Conservation (phyloP, 2,797 vertebrate genomes). For the Sebastes nivosus region DNA sequence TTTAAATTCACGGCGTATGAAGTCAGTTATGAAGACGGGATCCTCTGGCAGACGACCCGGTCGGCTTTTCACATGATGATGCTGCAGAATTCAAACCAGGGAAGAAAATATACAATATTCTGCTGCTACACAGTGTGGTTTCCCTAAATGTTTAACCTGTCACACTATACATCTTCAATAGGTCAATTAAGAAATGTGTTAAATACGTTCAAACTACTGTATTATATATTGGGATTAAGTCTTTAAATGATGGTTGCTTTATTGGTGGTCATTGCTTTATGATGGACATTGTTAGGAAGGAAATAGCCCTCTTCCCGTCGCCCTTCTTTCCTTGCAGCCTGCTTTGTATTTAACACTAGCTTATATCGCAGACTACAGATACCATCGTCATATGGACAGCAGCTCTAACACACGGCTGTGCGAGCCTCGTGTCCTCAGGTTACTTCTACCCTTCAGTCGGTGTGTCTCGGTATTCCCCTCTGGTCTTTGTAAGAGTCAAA, state of each 20-base stretch:
- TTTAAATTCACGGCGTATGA: constrained; percentile 31
- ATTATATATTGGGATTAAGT: background rate
- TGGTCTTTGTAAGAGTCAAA: constrained; percentile 10
- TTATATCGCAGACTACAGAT: constrained; percentile 8
- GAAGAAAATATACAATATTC: constrained; percentile 17
- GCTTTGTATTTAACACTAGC: constrained; percentile 8
- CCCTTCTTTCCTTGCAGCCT: background rate
- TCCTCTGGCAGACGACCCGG: constrained; percentile 42
- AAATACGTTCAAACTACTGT: background rate
- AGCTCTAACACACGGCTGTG: constrained; percentile 27
- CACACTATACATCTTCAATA: background rate
- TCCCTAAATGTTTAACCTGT: background rate
- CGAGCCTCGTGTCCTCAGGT: constrained; percentile 27
- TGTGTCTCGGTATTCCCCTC: constrained; percentile 15
- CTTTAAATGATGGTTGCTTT: background rate
- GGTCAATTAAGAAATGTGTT: background rate
- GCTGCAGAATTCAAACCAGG: constrained; percentile 37
- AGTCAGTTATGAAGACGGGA: constrained; percentile 28
- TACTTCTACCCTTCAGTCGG: constrained; percentile 23
- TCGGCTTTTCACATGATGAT: constrained; percentile 51
- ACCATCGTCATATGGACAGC: constrained; percentile 6
- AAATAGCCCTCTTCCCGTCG: background rate
- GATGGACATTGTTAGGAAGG: background rate
- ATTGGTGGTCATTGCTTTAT: background rate
- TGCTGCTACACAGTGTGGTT: background rate